These are phyloP conservation scores for Corythoichthys haematopterus DNA, from an alignment of 2,113 vertebrate species.

Conservation along the genomic window DNA sequence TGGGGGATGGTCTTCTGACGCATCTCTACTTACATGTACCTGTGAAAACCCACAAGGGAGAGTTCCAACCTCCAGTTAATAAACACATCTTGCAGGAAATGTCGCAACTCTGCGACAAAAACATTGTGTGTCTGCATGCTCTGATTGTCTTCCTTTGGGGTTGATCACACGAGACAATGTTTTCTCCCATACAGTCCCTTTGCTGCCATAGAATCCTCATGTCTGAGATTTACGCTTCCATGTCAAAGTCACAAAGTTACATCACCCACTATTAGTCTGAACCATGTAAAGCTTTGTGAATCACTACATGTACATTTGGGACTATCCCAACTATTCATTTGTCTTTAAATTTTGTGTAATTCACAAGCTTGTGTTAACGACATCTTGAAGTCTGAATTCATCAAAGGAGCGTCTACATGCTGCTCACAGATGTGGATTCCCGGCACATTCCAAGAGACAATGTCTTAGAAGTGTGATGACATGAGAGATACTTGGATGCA, in stretches of 20 bases:
- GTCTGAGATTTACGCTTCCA: no score
- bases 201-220: no score
- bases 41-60: constrained; percentile 54
- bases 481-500: constrained; percentile 2
- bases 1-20: constrained; percentile 37
- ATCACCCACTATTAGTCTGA: no score
- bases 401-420: background rate
- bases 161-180: background rate
- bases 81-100: constrained; percentile 61
- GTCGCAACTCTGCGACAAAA: constrained; percentile 52
- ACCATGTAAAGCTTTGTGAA: background rate
- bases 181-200: background rate
- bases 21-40: constrained; percentile 49
- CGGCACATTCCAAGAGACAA: constrained; percentile 6
- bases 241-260: background rate
- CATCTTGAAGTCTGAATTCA: background rate
- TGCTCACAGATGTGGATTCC: constrained; percentile 13
- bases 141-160: constrained; percentile 13
- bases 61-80: constrained; percentile 64
- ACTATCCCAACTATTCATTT: no score
- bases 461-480: constrained; percentile 11
- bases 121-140: constrained; percentile 23
- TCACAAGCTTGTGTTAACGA: constrained; percentile 3
- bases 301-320: background rate
- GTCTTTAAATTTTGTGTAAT: background rate